Conservation (phyloP, 2,113 vertebrate species). For the Rhea pennata region DNA sequence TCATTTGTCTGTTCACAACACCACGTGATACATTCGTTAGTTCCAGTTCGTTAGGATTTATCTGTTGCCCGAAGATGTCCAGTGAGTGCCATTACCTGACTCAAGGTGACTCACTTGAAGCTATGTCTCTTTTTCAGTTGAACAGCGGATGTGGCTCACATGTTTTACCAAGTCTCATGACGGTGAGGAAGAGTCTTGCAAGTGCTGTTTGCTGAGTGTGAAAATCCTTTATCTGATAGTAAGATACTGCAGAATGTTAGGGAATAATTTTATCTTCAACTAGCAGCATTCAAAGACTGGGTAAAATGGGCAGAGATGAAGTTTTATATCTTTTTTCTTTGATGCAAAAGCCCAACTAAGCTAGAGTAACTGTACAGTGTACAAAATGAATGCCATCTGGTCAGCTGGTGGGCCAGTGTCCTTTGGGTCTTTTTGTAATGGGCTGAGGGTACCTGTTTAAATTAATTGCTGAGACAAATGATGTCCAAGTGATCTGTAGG, state of each 20-base stretch:
- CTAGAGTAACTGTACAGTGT: not conserved
- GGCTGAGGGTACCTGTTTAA: not conserved
- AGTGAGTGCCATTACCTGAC: not conserved
- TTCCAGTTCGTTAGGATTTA: not conserved
- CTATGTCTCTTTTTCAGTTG: not conserved
- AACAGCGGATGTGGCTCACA: not conserved
- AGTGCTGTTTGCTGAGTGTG: not conserved
- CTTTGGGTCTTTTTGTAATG: not conserved
- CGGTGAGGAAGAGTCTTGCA: not conserved
- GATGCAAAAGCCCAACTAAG: not conserved
- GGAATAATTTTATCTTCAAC: not conserved
- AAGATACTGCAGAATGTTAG: not conserved
- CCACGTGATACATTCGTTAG: not conserved
- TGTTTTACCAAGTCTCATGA: not conserved
- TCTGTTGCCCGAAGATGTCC: not conserved
- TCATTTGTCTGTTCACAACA: not conserved
- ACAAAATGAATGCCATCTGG: not conserved
- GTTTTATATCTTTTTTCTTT: not conserved
- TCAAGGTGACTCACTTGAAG: conserved; percentile 15
- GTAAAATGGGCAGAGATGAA: not conserved
- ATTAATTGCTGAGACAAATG: not conserved
- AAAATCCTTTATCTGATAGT: not conserved
- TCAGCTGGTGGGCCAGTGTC: not conserved
- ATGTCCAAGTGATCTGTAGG: not conserved
- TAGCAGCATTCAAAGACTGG: not conserved